Evolutionary conservation across 2,888 invertebrate species (phyloP), one percentile per base, ranked within the genome.

Genomic region (Nomada fabriciana): DNA sequence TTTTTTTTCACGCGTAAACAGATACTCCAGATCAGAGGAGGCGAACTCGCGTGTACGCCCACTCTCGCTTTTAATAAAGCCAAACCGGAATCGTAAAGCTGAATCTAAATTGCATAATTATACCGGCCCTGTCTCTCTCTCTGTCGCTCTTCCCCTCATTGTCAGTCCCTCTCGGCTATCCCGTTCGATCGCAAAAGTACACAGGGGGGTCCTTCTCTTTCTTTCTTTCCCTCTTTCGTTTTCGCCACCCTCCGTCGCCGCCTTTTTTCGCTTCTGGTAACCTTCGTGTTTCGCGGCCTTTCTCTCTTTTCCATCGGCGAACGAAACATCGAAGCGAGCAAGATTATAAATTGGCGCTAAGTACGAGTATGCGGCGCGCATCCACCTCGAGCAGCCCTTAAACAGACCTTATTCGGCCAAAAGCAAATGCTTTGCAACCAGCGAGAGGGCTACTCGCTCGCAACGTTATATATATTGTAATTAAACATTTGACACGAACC

Each of bases 91-190:
- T 91, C 89, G 89, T 90, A 89, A 88, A 90, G 87, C 91, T 91
- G 92, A 92, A 92, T 92, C 91, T 92, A 92, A 92, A 92, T 92
- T 92, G 91, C 92, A 89, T 91, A 92, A 92, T 92, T 91, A 92
- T 91, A 91, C 90, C 90, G 86, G 88, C 25, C 25, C 53, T 85
- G 79, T 74, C 60, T 76, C 84, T 71, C 72, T 20, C 64, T 64
- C 59, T 20, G 23, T 63, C 61, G 11, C n/a, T 70, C 68, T 53
- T 64, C 42, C 57, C 64, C 53, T 36, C 36, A 7, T 9, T 75
- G 65, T 42, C 50, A 20, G 42, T 47, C 57, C 73, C 5, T 23
- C 61, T 47, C 13, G 13, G 15, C 11, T 25, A 52, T 36, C 64
- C 36, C 55, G 29, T 68, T 67, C 68, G 57, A 52, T 67, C 72